Conservation (phyloP, 2,797 vertebrate species). For the Margarornis squamiger region DNA sequence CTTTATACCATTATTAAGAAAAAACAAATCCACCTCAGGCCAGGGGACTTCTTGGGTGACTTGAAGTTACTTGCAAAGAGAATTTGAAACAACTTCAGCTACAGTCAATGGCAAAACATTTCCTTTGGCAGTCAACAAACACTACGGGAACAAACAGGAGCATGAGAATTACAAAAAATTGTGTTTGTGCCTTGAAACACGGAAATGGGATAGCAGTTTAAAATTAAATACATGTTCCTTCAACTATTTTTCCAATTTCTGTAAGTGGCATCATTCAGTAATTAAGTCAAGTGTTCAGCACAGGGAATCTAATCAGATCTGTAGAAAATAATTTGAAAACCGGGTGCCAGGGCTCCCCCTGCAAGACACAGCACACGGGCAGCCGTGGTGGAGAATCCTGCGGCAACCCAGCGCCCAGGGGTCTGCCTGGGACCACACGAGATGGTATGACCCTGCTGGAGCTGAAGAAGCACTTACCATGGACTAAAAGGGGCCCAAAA, state of each 20-base stretch:
- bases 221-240: not conserved
- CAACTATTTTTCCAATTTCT: not conserved
- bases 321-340: not conserved
- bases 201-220: not conserved
- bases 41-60: conserved; percentile 1
- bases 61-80: conserved; percentile 6
- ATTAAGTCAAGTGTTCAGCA: not conserved
- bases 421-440: not conserved
- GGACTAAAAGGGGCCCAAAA: not conserved
- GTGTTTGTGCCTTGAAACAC: not conserved
- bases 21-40: not conserved
- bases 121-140: not conserved
- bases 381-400: not conserved
- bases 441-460: not conserved
- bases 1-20: not conserved
- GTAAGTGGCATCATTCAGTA: not conserved
- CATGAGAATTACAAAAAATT: not conserved
- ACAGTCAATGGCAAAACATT: not conserved
- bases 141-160: not conserved
- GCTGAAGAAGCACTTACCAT: not conserved
- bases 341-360: rapidly evolving
- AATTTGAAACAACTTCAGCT: conserved; percentile 9
- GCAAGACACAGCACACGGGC: not conserved
- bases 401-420: rapidly evolving
- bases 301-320: not conserved